A percentile compares a stretch with the other conserved stretches of the same genome.
Conservation (phyloP, 2,797 vertebrate species). For the Tauraco hartlaubi region DNA sequence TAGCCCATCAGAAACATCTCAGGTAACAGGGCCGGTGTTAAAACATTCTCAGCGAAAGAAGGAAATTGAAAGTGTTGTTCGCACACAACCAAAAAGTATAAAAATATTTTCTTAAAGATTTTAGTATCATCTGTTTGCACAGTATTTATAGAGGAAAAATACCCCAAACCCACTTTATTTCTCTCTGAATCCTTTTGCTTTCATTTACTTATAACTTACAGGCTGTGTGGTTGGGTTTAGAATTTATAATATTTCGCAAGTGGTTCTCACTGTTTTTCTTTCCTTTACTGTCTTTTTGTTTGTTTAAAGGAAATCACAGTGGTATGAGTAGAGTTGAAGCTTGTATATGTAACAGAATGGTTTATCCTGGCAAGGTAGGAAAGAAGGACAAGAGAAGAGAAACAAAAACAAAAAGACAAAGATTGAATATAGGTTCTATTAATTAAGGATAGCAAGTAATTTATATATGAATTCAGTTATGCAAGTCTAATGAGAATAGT, state of each 20-base stretch:
- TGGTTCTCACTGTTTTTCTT: constrained; percentile 69
- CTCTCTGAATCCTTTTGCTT: constrained; percentile 40
- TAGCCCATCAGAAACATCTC: background rate
- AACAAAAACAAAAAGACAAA: background rate
- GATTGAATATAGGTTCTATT: constrained; percentile 34
- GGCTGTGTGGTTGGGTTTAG: constrained; percentile 52
- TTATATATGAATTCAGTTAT: constrained; percentile 39
- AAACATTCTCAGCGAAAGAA: background rate
- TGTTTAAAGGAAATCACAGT: constrained; percentile 76
- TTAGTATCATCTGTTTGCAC: background rate
- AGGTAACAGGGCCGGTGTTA: background rate
- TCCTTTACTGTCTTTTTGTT: constrained; percentile 67
- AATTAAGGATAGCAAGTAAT: constrained; percentile 60
- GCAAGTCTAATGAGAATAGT: background rate
- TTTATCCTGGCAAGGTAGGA: constrained; percentile 73
- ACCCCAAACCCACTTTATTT: background rate
- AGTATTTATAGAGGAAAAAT: background rate
- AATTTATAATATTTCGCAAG: constrained; percentile 74
- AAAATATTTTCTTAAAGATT: background rate
- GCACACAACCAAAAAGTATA: background rate
- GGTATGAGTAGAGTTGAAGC: constrained; percentile 58
- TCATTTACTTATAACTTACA: constrained; percentile 44
- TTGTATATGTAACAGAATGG: constrained; percentile 19
- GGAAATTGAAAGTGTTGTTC: background rate
- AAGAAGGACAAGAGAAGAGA: constrained; percentile 43